A percentile compares a stretch with the other conserved stretches of the same genome.
phyloP scores from a whole-genome alignment of 2,797 vertebrate genomes.

The Simalia tracyae region DNA sequence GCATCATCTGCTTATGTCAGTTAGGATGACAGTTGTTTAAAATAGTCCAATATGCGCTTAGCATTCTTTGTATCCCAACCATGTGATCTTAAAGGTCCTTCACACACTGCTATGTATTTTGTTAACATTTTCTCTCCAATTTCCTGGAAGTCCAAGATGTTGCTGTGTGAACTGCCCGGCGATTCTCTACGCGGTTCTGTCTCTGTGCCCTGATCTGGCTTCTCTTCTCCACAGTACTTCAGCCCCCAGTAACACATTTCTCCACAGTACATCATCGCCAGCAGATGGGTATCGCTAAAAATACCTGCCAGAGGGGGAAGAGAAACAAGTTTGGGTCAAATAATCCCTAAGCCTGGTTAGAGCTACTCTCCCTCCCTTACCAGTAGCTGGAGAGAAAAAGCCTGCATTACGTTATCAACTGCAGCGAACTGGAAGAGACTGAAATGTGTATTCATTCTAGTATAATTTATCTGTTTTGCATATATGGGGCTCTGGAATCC shows the following conservation, averaged over 20 bases:
- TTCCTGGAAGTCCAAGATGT: slow-evolving; percentile 87
- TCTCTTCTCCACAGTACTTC: slow-evolving; percentile 81
- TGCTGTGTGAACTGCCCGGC: slow-evolving; percentile 39
- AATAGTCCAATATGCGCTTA: slow-evolving; percentile 89
- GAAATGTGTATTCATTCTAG: background rate
- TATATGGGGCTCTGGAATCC: too few species aligned
- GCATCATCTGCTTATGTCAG: slow-evolving; percentile 2
- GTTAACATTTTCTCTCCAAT: slow-evolving; percentile 87
- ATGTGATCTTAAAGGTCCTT: slow-evolving; percentile 90
- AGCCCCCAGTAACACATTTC: slow-evolving; percentile 98
- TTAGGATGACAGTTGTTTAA: slow-evolving; percentile 60
- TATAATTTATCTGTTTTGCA: too few species aligned
- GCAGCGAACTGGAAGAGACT: background rate
- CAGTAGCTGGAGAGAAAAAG: background rate
- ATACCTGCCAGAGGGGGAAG: slow-evolving; percentile 74
- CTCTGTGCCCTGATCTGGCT: slow-evolving; percentile 66
- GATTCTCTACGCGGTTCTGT: background rate
- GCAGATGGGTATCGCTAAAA: slow-evolving; percentile 92
- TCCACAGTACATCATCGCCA: slow-evolving; percentile 97
- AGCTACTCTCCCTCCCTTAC: background rate
- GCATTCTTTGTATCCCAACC: slow-evolving; percentile 93
- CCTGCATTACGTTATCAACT: background rate
- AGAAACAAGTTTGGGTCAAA: slow-evolving; percentile 46
- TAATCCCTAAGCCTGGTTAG: background rate
- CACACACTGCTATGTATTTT: slow-evolving; percentile 88